phyloP scores from a whole-genome alignment of 2,888 invertebrate species.

The Corbicula japonica region DNA sequence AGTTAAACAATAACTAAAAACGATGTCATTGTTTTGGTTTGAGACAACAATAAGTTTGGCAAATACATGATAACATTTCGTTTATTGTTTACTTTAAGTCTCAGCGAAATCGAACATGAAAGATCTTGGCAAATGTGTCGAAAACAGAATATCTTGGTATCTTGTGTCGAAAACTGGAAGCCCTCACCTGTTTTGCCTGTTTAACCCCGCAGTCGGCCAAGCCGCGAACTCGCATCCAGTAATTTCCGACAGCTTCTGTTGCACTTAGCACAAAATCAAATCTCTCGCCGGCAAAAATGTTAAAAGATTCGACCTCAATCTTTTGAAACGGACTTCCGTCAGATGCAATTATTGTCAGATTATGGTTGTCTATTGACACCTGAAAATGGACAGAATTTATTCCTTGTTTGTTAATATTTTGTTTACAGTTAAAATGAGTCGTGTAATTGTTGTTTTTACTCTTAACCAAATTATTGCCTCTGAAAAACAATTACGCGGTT shows the following conservation, averaged over 20 bases:
- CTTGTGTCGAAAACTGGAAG: no score
- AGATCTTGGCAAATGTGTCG: no score
- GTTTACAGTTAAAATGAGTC: not conserved
- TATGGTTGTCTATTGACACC: conserved; percentile 81
- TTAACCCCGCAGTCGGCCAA: conserved; percentile 64
- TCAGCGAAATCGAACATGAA: no score
- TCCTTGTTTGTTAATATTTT: not conserved
- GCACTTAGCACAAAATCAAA: conserved; percentile 71
- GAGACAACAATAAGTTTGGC: no score
- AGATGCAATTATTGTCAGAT: conserved; percentile 76
- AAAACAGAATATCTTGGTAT: no score
- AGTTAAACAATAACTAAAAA: no score
- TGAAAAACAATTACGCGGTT: no score
- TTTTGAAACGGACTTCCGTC: conserved; percentile 78
- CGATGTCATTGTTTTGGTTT: no score
- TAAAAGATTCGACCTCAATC: conserved; percentile 72
- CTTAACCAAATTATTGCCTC: no score
- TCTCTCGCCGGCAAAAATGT: conserved; percentile 92
- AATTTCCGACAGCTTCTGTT: conserved; percentile 76
- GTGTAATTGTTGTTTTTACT: not conserved
- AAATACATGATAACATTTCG: no score
- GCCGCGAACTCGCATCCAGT: conserved; percentile 71
- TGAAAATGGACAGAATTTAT: conserved; percentile 42
- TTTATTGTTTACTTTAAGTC: no score
- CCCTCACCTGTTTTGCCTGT: conserved; percentile 86